Conservation (phyloP, 2,113 vertebrate species). For the Oncorhynchus kisutch region DNA sequence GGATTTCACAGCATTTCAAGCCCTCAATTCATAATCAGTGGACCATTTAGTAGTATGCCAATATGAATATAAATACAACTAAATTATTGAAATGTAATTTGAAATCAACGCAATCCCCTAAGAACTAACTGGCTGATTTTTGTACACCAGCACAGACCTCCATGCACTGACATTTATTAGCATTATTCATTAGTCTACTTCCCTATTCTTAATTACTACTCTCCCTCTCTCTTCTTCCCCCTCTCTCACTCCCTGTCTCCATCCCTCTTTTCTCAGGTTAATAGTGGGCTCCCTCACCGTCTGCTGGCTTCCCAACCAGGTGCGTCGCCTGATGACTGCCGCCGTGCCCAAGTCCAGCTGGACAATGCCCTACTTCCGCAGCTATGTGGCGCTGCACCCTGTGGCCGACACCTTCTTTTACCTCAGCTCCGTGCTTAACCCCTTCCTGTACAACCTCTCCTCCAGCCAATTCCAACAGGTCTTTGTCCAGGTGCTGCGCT, state of each 20-base stretch:
- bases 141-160: background rate
- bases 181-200: background rate
- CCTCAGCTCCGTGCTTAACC: constrained; percentile 93
- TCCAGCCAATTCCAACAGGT: constrained; percentile 88
- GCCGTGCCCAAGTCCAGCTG: constrained; percentile 82
- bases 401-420: constrained; percentile 91
- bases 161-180: too few species aligned
- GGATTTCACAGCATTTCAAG: too few species aligned
- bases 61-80: background rate
- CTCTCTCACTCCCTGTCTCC: background rate
- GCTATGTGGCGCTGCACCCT: constrained; percentile 81
- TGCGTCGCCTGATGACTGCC: constrained; percentile 86
- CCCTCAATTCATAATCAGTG: background rate
- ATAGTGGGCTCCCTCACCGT: constrained; percentile 82
- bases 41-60: background rate
- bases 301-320: constrained; percentile 94
- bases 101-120: background rate
- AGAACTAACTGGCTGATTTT: background rate
- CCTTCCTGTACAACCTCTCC: constrained; percentile 92
- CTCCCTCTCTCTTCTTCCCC: background rate
- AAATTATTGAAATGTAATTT: background rate
- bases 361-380: constrained; percentile 77
- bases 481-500: constrained; percentile 84
- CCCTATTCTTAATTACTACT: background rate
- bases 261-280: constrained; percentile 71